Percentiles rank a stretch among this genome's conserved stretches.
These are phyloP conservation scores for Pteruthius melanotis DNA, from an alignment of 2,113 vertebrate genomes.

Conservation along the genomic window DNA sequence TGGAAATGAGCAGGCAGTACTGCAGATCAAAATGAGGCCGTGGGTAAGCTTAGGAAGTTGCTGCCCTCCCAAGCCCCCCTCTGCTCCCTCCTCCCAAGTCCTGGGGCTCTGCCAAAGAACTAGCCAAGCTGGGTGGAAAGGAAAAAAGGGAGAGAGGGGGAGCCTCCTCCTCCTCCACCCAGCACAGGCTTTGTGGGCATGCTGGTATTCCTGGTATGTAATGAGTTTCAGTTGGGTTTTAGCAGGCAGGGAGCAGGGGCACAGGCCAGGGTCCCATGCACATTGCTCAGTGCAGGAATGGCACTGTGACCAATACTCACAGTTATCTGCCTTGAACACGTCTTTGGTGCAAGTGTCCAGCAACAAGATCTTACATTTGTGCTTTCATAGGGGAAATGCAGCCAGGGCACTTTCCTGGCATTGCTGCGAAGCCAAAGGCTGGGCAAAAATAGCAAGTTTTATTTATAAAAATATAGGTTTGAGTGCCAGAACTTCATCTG, in stretches of 20 bases:
- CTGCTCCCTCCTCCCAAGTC: constrained; percentile 47
- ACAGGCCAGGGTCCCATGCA: constrained; percentile 16
- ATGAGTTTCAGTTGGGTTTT: constrained; percentile 38
- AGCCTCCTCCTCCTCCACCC: not conserved
- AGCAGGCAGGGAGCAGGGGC: constrained; percentile 34
- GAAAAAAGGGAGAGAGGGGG: constrained; percentile 28
- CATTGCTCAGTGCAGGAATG: constrained; percentile 2
- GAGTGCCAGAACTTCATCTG: not conserved
- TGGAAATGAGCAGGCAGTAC: constrained; percentile 78
- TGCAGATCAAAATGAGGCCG: constrained; percentile 81
- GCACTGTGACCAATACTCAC: constrained; percentile 6
- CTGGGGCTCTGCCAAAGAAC: constrained; percentile 82
- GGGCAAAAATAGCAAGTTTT: not conserved
- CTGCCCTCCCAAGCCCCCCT: constrained; percentile 37
- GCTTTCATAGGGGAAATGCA: not conserved
- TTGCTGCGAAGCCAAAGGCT: not conserved
- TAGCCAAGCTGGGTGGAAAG: constrained; percentile 56
- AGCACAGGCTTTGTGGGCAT: constrained; percentile 58
- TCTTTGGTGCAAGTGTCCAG: not conserved
- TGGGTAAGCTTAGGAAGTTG: constrained; percentile 76
- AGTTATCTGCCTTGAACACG: not conserved
- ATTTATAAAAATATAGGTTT: not conserved
- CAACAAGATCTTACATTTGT: not conserved
- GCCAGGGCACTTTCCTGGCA: not conserved
- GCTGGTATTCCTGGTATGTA: constrained; percentile 55